A percentile compares a stretch with the other conserved stretches of the same genome.
Evolutionary conservation across 2,888 invertebrate species (phyloP).

Genomic region (Reticulitermes lucifugus): DNA sequence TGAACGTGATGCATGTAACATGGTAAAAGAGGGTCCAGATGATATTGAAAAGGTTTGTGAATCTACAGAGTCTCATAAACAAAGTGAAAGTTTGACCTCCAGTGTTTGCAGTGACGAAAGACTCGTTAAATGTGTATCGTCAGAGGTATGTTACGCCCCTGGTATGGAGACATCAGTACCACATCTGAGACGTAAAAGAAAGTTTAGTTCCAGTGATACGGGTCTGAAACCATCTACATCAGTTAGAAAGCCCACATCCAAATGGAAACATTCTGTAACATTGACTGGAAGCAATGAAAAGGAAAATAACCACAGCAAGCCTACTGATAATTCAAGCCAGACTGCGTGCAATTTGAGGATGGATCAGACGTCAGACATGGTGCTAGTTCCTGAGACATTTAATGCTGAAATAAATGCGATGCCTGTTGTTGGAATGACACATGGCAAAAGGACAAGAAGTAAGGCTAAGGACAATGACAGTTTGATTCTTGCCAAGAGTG

Average conservation of each 20-base stretch:
- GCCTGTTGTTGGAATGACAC: neutral
- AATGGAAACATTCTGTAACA: neutral
- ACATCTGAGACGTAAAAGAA: neutral
- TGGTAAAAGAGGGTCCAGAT: too few species aligned
- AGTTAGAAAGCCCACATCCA: neutral
- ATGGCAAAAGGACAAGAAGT: neutral
- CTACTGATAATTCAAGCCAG: neutral
- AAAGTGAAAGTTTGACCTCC: neutral
- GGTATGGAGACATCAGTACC: neutral
- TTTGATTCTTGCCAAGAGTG: neutral
- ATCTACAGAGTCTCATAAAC: too few species aligned
- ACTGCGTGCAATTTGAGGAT: too few species aligned
- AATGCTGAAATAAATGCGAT: neutral
- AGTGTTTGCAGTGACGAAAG: neutral
- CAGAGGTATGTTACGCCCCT: neutral
- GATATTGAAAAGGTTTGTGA: too few species aligned
- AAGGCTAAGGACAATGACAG: neutral
- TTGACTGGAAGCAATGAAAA: neutral
- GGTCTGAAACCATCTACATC: neutral
- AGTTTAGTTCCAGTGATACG: neutral
- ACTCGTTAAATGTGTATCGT: neutral
- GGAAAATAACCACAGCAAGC: neutral
- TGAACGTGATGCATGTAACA: too few species aligned
- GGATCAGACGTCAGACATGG: too few species aligned
- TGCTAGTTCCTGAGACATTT: too few species aligned